Base-by-base conservation (phyloP, 2,888 invertebrate genomes). In the Phaedon cochleariae region DNA sequence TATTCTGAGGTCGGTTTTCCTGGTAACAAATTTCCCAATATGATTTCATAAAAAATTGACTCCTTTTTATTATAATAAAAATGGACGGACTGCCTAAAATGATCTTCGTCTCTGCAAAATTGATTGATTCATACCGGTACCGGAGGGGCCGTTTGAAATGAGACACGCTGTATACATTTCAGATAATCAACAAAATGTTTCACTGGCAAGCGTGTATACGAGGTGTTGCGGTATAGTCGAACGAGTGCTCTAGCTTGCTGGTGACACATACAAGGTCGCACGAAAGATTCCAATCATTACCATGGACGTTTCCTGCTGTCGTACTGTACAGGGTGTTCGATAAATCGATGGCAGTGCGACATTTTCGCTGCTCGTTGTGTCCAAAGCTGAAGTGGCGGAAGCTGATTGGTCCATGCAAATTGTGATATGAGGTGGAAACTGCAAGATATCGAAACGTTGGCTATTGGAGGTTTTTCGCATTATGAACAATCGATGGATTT, bases 211-310 rank as follows among this genome's bases (percentile, higher is more conserved):
- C 26, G 12, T 51, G 57, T 48, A 48, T 67, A 71, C 67, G 70
- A 71, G 70, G 72, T 72, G 72, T 72, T 73, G 72, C 72, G 59
- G 55, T 55, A 48, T 63, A 53, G 46, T 51, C 52, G 62, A 62
- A 60, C 48, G 57, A 64, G 70, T 70, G 67, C 67, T 65, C 62
- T 64, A 59, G 66, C 60, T 64, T 61, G 49, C 62, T 51, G 61
- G 34, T 34, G 34, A 34, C 46, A 68, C 54, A 67, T 67, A 67
- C 67, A 63, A 63, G 64, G 67, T 45, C n/a, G 49, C 54, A 15
- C 1, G 29, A 6, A 31, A 46, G 21, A 37, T 31, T 31, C 17
- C 17, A 18, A 37, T 7, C 12, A 45, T 29, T 41, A 48, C 67
- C 64, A 63, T 57, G 67, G 51, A 60, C 64, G 63, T 22, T 59